Conservation (phyloP, 2,113 vertebrate genomes). For the Rousettus leschenaultii region DNA sequence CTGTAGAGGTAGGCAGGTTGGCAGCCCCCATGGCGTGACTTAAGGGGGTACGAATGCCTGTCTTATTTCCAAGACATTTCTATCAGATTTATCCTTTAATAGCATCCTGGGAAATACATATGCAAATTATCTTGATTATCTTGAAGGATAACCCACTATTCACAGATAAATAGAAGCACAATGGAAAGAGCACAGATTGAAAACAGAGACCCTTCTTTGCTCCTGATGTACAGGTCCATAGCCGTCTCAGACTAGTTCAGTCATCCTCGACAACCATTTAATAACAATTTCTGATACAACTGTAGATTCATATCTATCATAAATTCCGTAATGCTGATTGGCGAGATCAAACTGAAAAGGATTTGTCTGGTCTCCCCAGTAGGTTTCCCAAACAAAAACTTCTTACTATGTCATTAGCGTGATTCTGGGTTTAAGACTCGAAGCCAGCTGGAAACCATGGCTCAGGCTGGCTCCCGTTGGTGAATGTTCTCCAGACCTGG, state of each 20-base stretch:
- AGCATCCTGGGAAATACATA: background rate
- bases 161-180: background rate
- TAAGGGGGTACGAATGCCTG: background rate
- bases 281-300: background rate
- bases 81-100: background rate
- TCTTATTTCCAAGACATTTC: background rate
- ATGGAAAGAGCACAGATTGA: background rate
- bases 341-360: background rate
- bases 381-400: background rate
- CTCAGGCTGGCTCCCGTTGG: background rate
- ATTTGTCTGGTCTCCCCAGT: background rate
- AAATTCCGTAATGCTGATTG: background rate
- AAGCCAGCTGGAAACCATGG: background rate
- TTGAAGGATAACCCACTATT: background rate
- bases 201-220: background rate
- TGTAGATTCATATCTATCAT: background rate
- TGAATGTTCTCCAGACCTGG: too few species aligned
- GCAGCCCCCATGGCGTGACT: background rate
- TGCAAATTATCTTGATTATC: background rate
- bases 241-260: background rate
- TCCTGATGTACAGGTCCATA: background rate
- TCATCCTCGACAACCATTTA: background rate
- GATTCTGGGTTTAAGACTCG: background rate
- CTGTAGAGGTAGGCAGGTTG: slow-evolving; percentile 11
- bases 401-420: background rate